Conservation (phyloP, 2,113 vertebrate species). For the Pao palembangensis region DNA sequence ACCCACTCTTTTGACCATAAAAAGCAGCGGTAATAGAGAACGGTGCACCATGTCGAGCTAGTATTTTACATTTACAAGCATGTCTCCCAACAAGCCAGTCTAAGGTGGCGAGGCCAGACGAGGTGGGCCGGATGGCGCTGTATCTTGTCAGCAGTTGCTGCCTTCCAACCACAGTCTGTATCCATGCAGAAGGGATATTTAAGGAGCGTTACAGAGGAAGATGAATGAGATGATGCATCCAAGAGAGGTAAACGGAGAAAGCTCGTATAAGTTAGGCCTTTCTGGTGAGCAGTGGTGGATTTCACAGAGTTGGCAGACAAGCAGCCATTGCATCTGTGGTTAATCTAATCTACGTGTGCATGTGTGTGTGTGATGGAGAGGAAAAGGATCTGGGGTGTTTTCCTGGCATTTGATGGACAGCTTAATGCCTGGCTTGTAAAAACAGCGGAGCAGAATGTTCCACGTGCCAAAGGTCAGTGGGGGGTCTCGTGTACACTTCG, state of each 20-base stretch:
- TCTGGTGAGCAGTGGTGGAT: background rate
- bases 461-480: slow-evolving; percentile 54
- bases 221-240: slow-evolving; percentile 40
- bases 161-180: slow-evolving; percentile 48
- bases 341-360: slow-evolving; percentile 1
- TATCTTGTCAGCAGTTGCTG: slow-evolving; percentile 54
- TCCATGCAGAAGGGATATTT: slow-evolving; percentile 69
- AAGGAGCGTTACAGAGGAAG: slow-evolving; percentile 43
- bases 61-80: slow-evolving; percentile 64
- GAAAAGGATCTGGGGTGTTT: slow-evolving; percentile 53
- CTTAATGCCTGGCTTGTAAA: slow-evolving; percentile 66
- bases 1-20: slow-evolving; percentile 32
- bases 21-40: slow-evolving; percentile 45
- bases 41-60: slow-evolving; percentile 32
- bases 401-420: slow-evolving; percentile 66
- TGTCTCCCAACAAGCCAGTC: slow-evolving; percentile 49
- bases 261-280: slow-evolving; percentile 43
- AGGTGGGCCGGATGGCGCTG: slow-evolving; percentile 37
- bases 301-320: background rate
- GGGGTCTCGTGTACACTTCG: slow-evolving; percentile 35
- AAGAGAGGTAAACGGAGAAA: slow-evolving; percentile 59
- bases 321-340: background rate
- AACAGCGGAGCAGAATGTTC: slow-evolving; percentile 67
- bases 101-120: slow-evolving; percentile 42
- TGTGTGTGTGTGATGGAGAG: slow-evolving; percentile 29